Conservation (phyloP, 2,113 vertebrate species). For the Pipra filicauda region DNA sequence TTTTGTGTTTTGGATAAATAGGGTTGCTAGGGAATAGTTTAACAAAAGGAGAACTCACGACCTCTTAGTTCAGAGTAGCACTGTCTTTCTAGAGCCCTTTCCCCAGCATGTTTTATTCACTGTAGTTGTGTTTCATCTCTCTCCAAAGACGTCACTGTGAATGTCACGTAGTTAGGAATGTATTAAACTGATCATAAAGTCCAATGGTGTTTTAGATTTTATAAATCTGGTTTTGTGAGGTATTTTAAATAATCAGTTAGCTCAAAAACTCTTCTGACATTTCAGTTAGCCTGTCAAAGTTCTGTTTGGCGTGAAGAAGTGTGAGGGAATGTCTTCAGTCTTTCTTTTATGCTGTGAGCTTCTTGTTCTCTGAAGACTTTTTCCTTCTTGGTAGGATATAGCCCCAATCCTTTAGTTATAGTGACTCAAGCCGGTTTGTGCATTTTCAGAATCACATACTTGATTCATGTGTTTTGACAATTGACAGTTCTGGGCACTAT, state of each 20-base stretch:
- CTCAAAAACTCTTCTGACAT: background rate
- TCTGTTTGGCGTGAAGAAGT: background rate
- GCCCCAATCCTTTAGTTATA: background rate
- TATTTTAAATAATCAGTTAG: background rate
- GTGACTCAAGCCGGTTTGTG: background rate
- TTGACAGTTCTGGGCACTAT: background rate
- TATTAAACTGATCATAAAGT: background rate
- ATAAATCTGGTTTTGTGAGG: background rate
- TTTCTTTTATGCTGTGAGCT: background rate
- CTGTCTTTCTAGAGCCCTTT: background rate
- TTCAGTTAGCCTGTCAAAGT: background rate
- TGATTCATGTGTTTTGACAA: background rate
- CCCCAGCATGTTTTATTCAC: background rate
- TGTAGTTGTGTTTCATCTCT: background rate
- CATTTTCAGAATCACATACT: background rate
- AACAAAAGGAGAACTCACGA: background rate
- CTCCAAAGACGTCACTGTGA: background rate
- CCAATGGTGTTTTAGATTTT: background rate
- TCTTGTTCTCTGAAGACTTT: background rate
- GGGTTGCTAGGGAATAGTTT: slow-evolving; percentile 20
- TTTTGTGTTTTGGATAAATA: slow-evolving; percentile 5
- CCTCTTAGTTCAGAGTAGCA: background rate
- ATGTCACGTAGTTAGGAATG: background rate
- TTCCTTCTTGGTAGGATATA: background rate
- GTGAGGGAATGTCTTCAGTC: background rate